Evolutionary conservation across 2,888 invertebrate genomes (phyloP).

Genomic region (Calliscelio sp.): DNA sequence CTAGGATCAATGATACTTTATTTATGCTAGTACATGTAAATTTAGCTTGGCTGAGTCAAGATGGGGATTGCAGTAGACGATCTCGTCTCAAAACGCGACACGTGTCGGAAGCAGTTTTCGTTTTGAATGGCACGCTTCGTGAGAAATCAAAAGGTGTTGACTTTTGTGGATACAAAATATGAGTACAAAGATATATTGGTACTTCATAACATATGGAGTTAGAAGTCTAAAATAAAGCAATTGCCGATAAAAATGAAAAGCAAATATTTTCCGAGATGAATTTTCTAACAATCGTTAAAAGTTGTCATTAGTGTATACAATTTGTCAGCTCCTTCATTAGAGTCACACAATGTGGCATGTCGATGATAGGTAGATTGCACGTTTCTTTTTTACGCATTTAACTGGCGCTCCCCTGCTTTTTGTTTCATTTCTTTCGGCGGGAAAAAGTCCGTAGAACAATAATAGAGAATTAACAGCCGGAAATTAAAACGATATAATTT

Average conservation of each 20-base stretch:
- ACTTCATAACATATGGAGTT: too few relatives aligned
- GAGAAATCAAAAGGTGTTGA: neutral
- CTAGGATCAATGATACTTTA: conserved; percentile 25
- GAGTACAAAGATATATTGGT: too few relatives aligned
- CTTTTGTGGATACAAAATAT: too few relatives aligned
- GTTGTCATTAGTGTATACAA: conserved; percentile 34
- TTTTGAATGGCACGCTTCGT: neutral
- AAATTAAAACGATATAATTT: neutral
- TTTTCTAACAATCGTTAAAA: conserved; percentile 20
- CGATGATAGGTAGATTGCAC: conserved; percentile 51
- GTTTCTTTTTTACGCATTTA: conserved; percentile 44
- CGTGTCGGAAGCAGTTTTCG: conserved; percentile 29
- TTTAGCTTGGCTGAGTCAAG: neutral
- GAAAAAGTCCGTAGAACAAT: neutral
- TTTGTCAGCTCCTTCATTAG: conserved; percentile 51
- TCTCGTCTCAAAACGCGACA: conserved; percentile 26
- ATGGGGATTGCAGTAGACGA: neutral
- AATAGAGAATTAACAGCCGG: neutral
- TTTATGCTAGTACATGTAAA: conserved; percentile 35
- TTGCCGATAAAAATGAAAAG: too few relatives aligned
- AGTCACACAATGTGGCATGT: conserved; percentile 35
- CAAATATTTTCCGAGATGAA: too few relatives aligned
- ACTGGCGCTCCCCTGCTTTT: conserved; percentile 8
- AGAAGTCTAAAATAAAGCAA: too few relatives aligned
- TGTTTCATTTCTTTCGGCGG: conserved; percentile 1